Evolutionary conservation across 2,888 invertebrate species (phyloP), one percentile per base, ranked within the genome.

Genomic region (Oligia fasciuncula): DNA sequence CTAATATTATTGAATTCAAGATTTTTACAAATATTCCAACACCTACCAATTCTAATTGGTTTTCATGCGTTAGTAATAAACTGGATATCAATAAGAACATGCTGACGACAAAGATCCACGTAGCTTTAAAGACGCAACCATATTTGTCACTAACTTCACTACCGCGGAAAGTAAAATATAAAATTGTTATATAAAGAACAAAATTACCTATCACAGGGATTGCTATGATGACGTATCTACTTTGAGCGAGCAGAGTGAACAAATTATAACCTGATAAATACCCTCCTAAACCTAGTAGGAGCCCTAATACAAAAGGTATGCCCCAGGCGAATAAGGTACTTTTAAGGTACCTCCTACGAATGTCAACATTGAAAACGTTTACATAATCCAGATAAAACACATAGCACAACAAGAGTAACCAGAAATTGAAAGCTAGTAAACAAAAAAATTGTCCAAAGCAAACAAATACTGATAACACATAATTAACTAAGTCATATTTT

Each of bases 281-380:
- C 1, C 3, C 17, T 8, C 14, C 63, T 8, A 35, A 17, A 8
- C 17, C 8, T 1, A 35, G 0, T 17, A 17, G 17, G 63, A 66
- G 29, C 9, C 65, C 46, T 9, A 14, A 9, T 23, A 66, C 23
- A 35, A 46, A 73, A 46, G 73, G 73, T 23, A 66, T 14, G 11
- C 46, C 73, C 65, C 73, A 73, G 46, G 68, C 46, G 14, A 49
- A 46, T 35, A 73, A 3, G 14, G 2, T 23, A 65, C 29, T 46
- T 14, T 65, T 71, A 54, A 40, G 29, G 6, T 71, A 71, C n/a
- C 40, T 71, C n/a, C 57, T 57, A 57, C n/a, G 71, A n/a, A 71
- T n/a, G 6, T 4, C 11, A 23, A 40, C 23, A 11, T n/a, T 35
- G n/a, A 57, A 57, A 57, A 57, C 40, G 40, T 35, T 71, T 5